Conservation (phyloP, 1,140 invertebrate species). For the Pinna nobilis region DNA sequence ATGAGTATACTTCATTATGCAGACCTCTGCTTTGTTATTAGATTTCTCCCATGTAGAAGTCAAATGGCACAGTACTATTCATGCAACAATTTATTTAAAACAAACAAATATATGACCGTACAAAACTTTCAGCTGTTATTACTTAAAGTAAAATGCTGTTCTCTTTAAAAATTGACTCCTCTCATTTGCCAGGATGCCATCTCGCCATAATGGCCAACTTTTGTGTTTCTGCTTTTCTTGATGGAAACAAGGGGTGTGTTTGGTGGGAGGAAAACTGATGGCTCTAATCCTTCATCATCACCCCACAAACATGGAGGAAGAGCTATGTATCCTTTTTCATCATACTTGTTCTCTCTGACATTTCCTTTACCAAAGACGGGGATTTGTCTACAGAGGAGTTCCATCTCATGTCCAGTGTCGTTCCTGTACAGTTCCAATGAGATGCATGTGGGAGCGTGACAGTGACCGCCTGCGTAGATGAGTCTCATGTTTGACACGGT, state of each 20-base stretch:
- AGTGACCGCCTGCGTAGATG: conserved; percentile 48
- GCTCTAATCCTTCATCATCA: conserved; percentile 36
- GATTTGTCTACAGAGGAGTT: conserved; percentile 35
- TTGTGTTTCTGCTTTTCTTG: conserved; percentile 38
- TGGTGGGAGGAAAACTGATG: conserved; percentile 30
- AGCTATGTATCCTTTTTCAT: conserved; percentile 41
- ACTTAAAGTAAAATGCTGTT: no score
- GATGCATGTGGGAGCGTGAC: conserved; percentile 44
- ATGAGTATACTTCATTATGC: no score
- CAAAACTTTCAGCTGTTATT: no score
- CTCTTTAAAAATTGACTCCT: conserved; percentile 32
- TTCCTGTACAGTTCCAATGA: conserved; percentile 42
- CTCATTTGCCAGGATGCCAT: conserved; percentile 50
- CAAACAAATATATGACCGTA: no score
- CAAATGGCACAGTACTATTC: no score
- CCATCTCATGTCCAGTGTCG: conserved; percentile 47
- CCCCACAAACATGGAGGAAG: conserved; percentile 46
- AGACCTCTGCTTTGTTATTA: no score
- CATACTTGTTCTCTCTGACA: conserved; percentile 36
- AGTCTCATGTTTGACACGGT: conserved; percentile 36
- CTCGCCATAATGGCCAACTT: conserved; percentile 37
- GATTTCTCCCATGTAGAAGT: no score
- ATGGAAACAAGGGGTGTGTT: conserved; percentile 44
- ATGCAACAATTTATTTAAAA: no score
- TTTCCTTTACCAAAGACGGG: conserved; percentile 42